Conservation (phyloP, 2,113 vertebrate genomes). For the Carollia perspicillata region DNA sequence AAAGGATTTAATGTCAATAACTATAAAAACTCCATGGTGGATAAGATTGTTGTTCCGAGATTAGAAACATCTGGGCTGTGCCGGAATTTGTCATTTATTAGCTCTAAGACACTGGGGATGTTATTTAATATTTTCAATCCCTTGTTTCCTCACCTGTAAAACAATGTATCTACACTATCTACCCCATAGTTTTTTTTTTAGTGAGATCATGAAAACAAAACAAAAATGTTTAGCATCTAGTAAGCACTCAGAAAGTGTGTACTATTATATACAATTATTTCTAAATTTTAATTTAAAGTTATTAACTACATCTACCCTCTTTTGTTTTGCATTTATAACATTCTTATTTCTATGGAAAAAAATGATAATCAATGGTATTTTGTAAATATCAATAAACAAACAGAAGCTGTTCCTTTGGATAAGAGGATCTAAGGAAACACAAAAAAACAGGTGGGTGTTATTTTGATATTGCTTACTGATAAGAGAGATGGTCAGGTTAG, state of each 20-base stretch:
- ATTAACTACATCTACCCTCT: neutral
- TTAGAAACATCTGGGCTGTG: neutral
- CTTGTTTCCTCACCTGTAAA: neutral
- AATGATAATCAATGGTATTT: neutral
- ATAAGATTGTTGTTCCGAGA: neutral
- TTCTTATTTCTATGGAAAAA: neutral
- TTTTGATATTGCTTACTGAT: neutral
- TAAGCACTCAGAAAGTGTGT: neutral
- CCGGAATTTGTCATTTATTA: constrained; percentile 8
- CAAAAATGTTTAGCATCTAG: neutral
- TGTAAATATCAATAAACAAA: neutral
- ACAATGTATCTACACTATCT: neutral
- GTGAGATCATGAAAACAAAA: neutral
- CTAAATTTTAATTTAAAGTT: neutral
- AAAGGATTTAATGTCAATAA: neutral
- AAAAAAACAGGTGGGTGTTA: neutral
- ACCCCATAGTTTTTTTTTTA: neutral
- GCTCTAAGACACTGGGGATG: neutral
- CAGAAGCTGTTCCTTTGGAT: neutral
- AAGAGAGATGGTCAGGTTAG: neutral
- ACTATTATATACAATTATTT: neutral
- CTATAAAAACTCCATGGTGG: neutral
- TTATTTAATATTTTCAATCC: neutral
- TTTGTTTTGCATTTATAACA: neutral
- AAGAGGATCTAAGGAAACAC: neutral